Evolutionary conservation across 2,113 vertebrate species (phyloP), one percentile per base, ranked within the genome.

Genomic region (Rostratula benghalensis): DNA sequence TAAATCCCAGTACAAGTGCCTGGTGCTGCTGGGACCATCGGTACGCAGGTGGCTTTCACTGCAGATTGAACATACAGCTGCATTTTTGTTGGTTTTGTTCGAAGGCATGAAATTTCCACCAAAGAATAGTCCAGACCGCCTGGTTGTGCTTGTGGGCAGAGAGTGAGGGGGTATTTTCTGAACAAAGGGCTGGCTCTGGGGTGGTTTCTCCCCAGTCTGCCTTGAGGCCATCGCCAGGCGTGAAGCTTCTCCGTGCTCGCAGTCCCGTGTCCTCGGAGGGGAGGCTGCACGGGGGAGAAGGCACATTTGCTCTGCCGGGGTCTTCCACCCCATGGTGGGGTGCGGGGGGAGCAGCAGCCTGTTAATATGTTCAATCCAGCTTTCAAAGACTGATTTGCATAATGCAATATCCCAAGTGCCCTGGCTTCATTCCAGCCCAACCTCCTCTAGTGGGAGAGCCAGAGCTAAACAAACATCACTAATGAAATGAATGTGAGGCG

Each of bases 351-450:
- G 85, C 91, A 39, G 85, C 78, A 71, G 93, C 89, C 61, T 19
- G 9, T 41, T 88, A 31, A 46, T 45, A 7, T 3, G 60, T 70
- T 95, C 93, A 15, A 41, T 56, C 53, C 95, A 53, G 22, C 61
- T 95, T 91, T 90, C 95, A 83, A 64, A 84, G 90, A 3, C 73
- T 73, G 64, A 67, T 96, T 98, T 98, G 98, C 98, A 98, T 98
- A 97, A 97, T 96, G 98, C 97, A 98, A 97, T 98, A 98, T 98
- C 97, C 97, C 95, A 75, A 95, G 96, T 88, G 92, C 97, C 96
- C 93, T 97, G 97, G 97, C 96, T 60, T 6, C 0, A 3, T 45
- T 95, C 97, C 97, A 97, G 96, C 89, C 37, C 94, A 91, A 10
- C 95, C 96, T 92, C 90, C 93, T 95, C 92, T 59, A 30, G 95